Base-by-base conservation (phyloP, 2,888 invertebrate genomes). In the Melolontha melolontha region DNA sequence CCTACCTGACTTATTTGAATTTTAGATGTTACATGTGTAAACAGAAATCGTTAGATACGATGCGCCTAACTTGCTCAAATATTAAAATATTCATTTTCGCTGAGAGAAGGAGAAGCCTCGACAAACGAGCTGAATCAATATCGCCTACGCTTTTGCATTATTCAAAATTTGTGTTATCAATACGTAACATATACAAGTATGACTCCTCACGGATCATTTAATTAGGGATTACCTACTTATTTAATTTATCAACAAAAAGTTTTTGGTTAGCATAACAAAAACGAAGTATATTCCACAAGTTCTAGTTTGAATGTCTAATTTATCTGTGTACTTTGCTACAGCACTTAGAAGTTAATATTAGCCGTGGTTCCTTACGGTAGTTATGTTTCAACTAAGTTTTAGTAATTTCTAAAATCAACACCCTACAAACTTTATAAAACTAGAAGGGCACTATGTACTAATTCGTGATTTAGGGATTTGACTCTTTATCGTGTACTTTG, bases 11-110 rank as follows among this genome's bases (percentile, higher is more conserved):
- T 54, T 54, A 40, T 54, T 54, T 54, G 54, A 41, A 54, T 54
- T 54, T 40, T 39, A 14, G 40, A 54, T 54, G 40, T 54, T 54
- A 54, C 54, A 54, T 40, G 54, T 34, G 54, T 54, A 39, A 51
- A 41, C 40, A 40, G 16, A 16, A 22, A 16, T 54, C 40, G 14
- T 54, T 40, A 54, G 11, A 14, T 17, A 7, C 49, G 49, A 22
- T 49, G 49, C 49, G 7, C 11, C 11, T 40, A 54, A 16, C 54
- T 54, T 40, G n/a, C 40, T 49, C 11, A 22, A 49, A 49, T 49
- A 49, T 49, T 54, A 54, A 54, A 40, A 40, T 54, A 54, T 54
- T 54, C 54, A 54, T 54, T 54, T 54, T 40, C 54, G 4, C 40
- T 40, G 16, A 2, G 51, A 12, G 12, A 7, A 12, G 29, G 39